Percentiles rank a stretch among this genome's conserved stretches.
phyloP scores from a whole-genome alignment of 2,888 invertebrate species.

The Hedya salicella region DNA sequence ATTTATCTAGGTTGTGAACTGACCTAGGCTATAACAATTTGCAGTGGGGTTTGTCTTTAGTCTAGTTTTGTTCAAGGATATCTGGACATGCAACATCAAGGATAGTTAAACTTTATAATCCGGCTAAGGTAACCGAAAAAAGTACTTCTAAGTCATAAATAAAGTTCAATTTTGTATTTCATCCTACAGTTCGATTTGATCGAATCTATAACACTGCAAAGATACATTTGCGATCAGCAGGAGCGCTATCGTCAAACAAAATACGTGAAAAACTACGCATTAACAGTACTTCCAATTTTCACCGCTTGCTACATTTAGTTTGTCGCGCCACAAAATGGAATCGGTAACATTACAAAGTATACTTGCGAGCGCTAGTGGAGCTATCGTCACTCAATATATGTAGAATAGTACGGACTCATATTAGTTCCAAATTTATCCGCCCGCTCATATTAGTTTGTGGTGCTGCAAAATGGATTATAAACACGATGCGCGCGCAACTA shows the following conservation, averaged over 20 bases:
- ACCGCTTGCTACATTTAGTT: background rate
- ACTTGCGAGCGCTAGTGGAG: too few relatives aligned
- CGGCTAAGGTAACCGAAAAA: background rate
- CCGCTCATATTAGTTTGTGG: background rate
- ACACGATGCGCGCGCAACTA: conserved; percentile 78
- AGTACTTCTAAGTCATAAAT: background rate
- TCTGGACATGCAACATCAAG: too few relatives aligned
- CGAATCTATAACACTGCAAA: conserved; percentile 22
- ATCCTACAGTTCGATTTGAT: conserved; percentile 18
- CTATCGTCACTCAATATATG: too few relatives aligned
- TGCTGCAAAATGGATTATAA: conserved; percentile 74
- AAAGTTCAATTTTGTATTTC: background rate
- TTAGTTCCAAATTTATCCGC: conserved; percentile 8
- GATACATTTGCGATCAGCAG: conserved; percentile 6
- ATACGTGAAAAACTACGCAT: background rate
- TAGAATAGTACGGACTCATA: too few relatives aligned
- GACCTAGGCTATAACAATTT: too few relatives aligned
- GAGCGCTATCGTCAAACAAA: background rate
- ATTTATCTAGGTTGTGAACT: too few relatives aligned
- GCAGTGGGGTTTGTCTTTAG: too few relatives aligned
- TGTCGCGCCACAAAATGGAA: conserved; percentile 64
- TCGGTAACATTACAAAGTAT: too few relatives aligned
- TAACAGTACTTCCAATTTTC: background rate
- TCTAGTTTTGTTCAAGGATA: too few relatives aligned
- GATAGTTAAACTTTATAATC: too few relatives aligned